Percentiles rank a stretch among this genome's conserved stretches.
Evolutionary conservation across 2,888 invertebrate species (phyloP).

Genomic region (Melanostoma scalare): DNA sequence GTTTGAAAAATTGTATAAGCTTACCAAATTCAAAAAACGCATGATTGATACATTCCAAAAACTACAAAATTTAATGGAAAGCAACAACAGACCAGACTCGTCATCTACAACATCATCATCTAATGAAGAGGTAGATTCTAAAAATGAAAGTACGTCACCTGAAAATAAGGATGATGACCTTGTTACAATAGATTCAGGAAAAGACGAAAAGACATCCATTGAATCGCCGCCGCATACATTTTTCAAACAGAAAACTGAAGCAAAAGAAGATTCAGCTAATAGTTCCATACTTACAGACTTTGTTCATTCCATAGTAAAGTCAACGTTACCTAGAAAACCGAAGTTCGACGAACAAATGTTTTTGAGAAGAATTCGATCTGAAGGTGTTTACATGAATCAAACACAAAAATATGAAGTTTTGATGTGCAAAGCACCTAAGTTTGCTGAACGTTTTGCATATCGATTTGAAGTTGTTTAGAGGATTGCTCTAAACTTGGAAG

Average conservation of each 20-base stretch:
- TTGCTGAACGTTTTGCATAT: slow-evolving; percentile 78
- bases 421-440: slow-evolving; percentile 89
- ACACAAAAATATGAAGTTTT: slow-evolving; percentile 87
- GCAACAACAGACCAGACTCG: slow-evolving; percentile 33
- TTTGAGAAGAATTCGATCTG: slow-evolving; percentile 86
- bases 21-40: slow-evolving; percentile 77
- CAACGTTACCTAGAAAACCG: slow-evolving; percentile 83
- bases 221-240: not conserved
- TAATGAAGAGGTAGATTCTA: not conserved
- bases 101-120: not conserved
- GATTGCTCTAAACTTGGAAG: no score
- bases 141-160: not conserved
- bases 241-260: slow-evolving; percentile 27
- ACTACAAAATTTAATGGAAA: slow-evolving; percentile 77
- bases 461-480: slow-evolving; percentile 74
- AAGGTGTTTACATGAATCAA: slow-evolving; percentile 85
- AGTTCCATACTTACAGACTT: slow-evolving; percentile 83
- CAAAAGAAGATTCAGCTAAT: slow-evolving; percentile 35
- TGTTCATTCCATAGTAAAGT: slow-evolving; percentile 84
- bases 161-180: slow-evolving; percentile 31
- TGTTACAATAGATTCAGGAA: slow-evolving; percentile 1
- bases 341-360: slow-evolving; percentile 88
- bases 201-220: not conserved
- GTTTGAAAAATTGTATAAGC: slow-evolving; percentile 77
- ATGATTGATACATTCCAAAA: slow-evolving; percentile 79